These are phyloP conservation scores for Rhizoglyphus robini DNA, from an alignment of 1,140 invertebrate genomes.

Conservation along the genomic window DNA sequence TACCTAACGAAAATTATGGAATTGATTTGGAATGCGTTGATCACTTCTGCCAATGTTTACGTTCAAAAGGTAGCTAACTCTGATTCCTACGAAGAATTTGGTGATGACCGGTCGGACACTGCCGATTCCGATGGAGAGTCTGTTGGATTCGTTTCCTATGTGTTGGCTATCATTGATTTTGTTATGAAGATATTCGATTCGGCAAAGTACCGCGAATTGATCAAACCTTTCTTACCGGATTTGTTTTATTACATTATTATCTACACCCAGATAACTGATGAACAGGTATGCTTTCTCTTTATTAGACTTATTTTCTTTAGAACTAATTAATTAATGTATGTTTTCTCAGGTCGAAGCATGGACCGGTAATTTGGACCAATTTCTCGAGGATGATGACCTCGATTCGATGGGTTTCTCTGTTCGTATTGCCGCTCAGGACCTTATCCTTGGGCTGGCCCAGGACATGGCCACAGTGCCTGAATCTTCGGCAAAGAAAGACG, in stretches of 20 bases:
- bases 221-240: slow-evolving; percentile 52
- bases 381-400: slow-evolving; percentile 64
- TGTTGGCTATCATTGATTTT: slow-evolving; percentile 64
- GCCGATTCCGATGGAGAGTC: slow-evolving; percentile 45
- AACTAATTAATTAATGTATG: too few species aligned
- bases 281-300: too few species aligned
- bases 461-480: not conserved
- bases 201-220: slow-evolving; percentile 44
- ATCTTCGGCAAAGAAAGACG: slow-evolving; percentile 16
- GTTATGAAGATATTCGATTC: slow-evolving; percentile 49
- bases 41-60: slow-evolving; percentile 50
- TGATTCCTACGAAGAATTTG: slow-evolving; percentile 30
- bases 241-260: slow-evolving; percentile 58
- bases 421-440: slow-evolving; percentile 57
- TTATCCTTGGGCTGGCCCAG: slow-evolving; percentile 35
- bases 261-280: slow-evolving; percentile 62
- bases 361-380: slow-evolving; percentile 54
- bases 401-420: slow-evolving; percentile 53
- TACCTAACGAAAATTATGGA: slow-evolving; percentile 51
- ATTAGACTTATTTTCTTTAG: too few species aligned
- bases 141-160: slow-evolving; percentile 54
- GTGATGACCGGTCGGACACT: slow-evolving; percentile 37
- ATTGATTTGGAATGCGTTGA: slow-evolving; percentile 55
- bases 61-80: slow-evolving; percentile 44
- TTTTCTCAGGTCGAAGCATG: slow-evolving; percentile 51